Evolutionary conservation across 2,113 vertebrate species (phyloP), one percentile per base, ranked within the genome.

Genomic region (Centropristis striata): DNA sequence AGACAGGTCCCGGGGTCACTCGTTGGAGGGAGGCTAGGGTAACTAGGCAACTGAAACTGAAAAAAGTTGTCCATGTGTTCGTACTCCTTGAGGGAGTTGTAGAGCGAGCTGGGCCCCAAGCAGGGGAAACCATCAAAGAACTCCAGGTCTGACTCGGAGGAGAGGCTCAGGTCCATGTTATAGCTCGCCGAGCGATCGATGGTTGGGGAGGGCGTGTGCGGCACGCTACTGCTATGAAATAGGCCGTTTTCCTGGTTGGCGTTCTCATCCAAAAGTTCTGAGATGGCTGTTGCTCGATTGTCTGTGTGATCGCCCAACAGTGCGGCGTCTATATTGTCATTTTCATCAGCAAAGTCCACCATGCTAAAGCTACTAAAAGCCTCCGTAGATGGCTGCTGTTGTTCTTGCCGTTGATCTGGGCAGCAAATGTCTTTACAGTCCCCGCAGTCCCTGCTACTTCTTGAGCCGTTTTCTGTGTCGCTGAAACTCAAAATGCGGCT

Each of bases 111-210:
- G 86, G 97, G 95, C 27, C 97, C 98, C 63, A 98, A 95, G 85
- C 97, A 97, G 0, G 97, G 96, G 88, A 98, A 96, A 5, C 96
- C 95, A 50, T 99, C 96, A 39, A 99, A 96, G 81, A 99, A 96
- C 92, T 99, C 97, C 73, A 99, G 92, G 76, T 97, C 96, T 15
- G 98, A 97, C 9, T 97, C 96, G 4, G 98, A 99, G 1, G 96
- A 97, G 60, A 97, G 95, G 90, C 97, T 99, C 86, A 98, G 95
- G 92, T 99, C 98, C 32, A 95, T 95, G 1, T 87, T 89, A 14
- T 98, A 98, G 90, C 93, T 96, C 27, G 95, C 95, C 3, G 95
- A 95, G 1, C 92, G 94, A 11, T 98, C 96, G 0, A 91, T 21
- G 0, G 93, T 86, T 36, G 96, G 93, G 0, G 94, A 95, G 15